Evolutionary conservation across 1,140 invertebrate species (phyloP).

Genomic region (Drosophila melanogaster): Release_6_plus_ISO1_MT NT_033779.5:14483001-14483500

Average conservation of each 20-base stretch:
- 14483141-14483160: slow-evolving; percentile 62
- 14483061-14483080: slow-evolving; percentile 74
- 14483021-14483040: slow-evolving; percentile 36
- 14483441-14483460: slow-evolving; percentile 23
- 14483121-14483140: slow-evolving; percentile 78
- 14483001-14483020: slow-evolving; percentile 24
- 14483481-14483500: slow-evolving; percentile 76
- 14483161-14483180: slow-evolving; percentile 19
- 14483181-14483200: slow-evolving; percentile 37
- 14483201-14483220: slow-evolving; percentile 67
- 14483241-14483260: slow-evolving; percentile 41
- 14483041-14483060: slow-evolving; percentile 75
- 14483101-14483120: slow-evolving; percentile 81
- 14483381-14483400: slow-evolving; percentile 74
- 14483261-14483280: slow-evolving; percentile 77
- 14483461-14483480: slow-evolving; percentile 24
- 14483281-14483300: slow-evolving; percentile 38
- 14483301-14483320: slow-evolving; percentile 9
- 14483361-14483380: slow-evolving; percentile 73
- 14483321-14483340: slow-evolving; percentile 48
- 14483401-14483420: slow-evolving; percentile 83
- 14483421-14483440: slow-evolving; percentile 77
- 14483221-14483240: too few species aligned
- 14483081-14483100: slow-evolving; percentile 57
- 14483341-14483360: slow-evolving; percentile 68